Evolutionary conservation across 2,113 vertebrate species (phyloP).

Genomic region (Gavialis gangeticus): DNA sequence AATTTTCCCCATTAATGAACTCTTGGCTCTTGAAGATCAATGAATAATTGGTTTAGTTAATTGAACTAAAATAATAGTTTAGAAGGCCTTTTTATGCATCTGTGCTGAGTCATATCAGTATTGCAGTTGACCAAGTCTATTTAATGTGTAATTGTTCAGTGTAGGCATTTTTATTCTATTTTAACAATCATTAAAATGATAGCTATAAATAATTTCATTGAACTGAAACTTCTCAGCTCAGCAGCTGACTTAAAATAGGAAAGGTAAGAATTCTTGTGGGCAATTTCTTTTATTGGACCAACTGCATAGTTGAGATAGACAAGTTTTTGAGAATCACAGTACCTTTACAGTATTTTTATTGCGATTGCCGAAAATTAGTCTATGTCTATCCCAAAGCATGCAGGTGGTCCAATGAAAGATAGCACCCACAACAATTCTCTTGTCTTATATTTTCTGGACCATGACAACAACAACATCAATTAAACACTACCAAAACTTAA

Average conservation of each 20-base stretch:
- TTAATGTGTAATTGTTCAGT: not conserved
- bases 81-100: not conserved
- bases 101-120: accelerated
- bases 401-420: too few species aligned
- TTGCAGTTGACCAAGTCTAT: not conserved
- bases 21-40: not conserved
- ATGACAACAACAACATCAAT: too few species aligned
- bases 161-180: not conserved
- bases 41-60: not conserved
- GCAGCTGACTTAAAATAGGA: not conserved
- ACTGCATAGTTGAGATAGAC: too few species aligned
- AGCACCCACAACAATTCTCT: too few species aligned
- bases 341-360: too few species aligned
- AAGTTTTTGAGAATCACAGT: too few species aligned
- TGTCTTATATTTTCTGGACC: too few species aligned
- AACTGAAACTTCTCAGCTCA: not conserved
- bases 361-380: too few species aligned
- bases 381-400: too few species aligned
- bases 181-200: not conserved
- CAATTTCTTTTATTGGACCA: too few species aligned
- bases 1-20: not conserved
- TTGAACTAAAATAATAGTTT: not conserved
- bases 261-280: not conserved
- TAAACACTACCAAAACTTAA: too few species aligned
- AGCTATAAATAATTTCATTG: not conserved